Conservation (phyloP, 2,113 vertebrate species). For the Patagioenas fasciata region DNA sequence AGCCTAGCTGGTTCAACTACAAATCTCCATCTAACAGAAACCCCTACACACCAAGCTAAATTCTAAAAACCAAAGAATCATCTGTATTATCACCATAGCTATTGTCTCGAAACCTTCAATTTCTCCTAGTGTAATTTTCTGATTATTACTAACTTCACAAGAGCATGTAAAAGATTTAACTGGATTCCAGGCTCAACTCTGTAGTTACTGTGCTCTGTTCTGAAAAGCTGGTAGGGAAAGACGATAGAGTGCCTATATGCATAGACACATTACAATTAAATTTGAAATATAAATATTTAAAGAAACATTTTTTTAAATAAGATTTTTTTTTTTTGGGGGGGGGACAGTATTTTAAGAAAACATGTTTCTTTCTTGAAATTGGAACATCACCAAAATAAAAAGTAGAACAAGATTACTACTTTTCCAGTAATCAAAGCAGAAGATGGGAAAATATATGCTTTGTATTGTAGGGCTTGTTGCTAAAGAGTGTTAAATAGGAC, state of each 20-base stretch:
- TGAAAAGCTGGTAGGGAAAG: background rate
- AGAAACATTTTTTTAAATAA: background rate
- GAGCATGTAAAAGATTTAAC: background rate
- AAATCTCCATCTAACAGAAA: too few relatives aligned
- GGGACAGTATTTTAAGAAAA: background rate
- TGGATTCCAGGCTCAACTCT: background rate
- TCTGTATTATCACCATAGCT: background rate
- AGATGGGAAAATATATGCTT: background rate
- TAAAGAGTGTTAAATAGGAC: background rate
- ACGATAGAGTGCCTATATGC: background rate
- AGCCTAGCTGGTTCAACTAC: too few relatives aligned
- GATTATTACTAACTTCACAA: background rate
- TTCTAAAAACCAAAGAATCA: background rate
- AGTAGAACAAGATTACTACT: accelerated
- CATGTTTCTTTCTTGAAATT: background rate
- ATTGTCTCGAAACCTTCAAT: background rate
- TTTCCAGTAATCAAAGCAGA: background rate
- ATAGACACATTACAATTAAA: background rate
- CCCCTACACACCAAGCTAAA: background rate
- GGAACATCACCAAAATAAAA: background rate
- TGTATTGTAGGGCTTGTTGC: background rate
- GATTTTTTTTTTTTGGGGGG: background rate
- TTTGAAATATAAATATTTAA: too few relatives aligned
- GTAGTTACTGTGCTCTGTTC: background rate
- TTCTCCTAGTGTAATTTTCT: background rate